Conservation (phyloP, 2,797 vertebrate species). For the Rhinoraja longicauda region DNA sequence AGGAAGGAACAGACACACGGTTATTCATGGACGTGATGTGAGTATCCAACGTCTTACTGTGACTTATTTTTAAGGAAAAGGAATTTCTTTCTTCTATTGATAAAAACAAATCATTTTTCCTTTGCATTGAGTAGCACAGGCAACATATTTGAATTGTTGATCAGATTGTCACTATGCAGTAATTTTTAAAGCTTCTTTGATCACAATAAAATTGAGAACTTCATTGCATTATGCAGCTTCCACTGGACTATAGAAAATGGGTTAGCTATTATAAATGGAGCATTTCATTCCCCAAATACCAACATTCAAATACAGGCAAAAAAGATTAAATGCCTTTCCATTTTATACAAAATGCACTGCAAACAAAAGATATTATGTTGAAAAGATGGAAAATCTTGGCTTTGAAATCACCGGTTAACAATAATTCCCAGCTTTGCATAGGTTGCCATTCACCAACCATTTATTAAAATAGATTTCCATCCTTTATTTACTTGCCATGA, state of each 20-base stretch:
- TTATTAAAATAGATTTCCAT: neutral
- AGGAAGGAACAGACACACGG: slow-evolving; percentile 74
- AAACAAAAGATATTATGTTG: neutral
- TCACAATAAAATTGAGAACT: neutral
- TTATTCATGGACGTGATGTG: slow-evolving; percentile 83
- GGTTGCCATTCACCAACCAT: neutral
- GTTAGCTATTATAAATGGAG: neutral
- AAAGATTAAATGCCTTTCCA: neutral
- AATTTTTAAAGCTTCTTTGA: neutral
- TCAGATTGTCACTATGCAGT: neutral
- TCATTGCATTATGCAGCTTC: neutral
- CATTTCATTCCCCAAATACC: neutral
- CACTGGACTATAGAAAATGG: neutral
- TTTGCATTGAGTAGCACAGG: neutral
- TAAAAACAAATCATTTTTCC: neutral
- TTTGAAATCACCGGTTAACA: neutral
- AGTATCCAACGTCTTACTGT: slow-evolving; percentile 50
- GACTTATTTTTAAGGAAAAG: slow-evolving; percentile 31
- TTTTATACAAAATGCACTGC: neutral
- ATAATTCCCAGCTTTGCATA: neutral
- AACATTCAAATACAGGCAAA: neutral
- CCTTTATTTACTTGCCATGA: neutral
- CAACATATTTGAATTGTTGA: neutral
- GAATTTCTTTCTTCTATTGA: slow-evolving; percentile 37
- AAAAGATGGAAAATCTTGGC: neutral